Percentiles rank a stretch among this genome's conserved stretches.
These are phyloP conservation scores for Antheraea mylitta DNA, from an alignment of 1,140 invertebrate genomes.

Conservation along the genomic window DNA sequence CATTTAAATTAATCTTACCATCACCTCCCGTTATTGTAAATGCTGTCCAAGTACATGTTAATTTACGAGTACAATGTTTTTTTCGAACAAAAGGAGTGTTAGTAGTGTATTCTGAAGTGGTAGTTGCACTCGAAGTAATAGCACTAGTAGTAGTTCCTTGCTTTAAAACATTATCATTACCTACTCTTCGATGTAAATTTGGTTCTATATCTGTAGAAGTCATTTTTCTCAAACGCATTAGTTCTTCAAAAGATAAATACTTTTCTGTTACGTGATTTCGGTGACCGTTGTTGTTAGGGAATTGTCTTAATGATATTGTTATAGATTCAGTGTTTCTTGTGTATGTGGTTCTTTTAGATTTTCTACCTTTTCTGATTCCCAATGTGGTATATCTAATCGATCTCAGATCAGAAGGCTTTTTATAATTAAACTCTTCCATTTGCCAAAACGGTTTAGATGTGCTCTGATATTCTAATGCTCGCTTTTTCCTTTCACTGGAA, in stretches of 20 bases:
- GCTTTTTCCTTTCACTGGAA: constrained; percentile 43
- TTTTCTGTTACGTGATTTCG: constrained; percentile 49
- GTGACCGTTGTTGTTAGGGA: not conserved
- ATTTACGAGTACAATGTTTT: constrained; percentile 61
- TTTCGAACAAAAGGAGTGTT: constrained; percentile 51
- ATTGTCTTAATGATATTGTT: constrained; percentile 38
- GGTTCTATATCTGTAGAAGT: constrained; percentile 25
- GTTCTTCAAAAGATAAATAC: constrained; percentile 70
- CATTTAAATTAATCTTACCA: constrained; percentile 21
- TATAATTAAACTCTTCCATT: constrained; percentile 39
- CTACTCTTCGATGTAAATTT: constrained; percentile 30
- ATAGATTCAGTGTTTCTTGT: constrained; percentile 44
- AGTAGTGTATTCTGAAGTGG: constrained; percentile 22
- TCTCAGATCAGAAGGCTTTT: constrained; percentile 40
- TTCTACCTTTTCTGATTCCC: constrained; percentile 37
- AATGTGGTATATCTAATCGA: constrained; percentile 58
- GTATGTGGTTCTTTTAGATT: constrained; percentile 26
- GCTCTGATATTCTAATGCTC: constrained; percentile 31
- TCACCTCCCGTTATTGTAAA: constrained; percentile 33
- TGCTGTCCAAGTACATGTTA: constrained; percentile 70
- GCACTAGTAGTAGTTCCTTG: constrained; percentile 18
- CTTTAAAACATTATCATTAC: constrained; percentile 22
- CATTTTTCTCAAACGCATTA: constrained; percentile 60
- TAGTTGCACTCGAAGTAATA: constrained; percentile 10
- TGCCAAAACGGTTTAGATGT: constrained; percentile 61